These are phyloP conservation scores for Dryocosmus kuriphilus DNA, from an alignment of 2,888 invertebrate species.

Conservation along the genomic window DNA sequence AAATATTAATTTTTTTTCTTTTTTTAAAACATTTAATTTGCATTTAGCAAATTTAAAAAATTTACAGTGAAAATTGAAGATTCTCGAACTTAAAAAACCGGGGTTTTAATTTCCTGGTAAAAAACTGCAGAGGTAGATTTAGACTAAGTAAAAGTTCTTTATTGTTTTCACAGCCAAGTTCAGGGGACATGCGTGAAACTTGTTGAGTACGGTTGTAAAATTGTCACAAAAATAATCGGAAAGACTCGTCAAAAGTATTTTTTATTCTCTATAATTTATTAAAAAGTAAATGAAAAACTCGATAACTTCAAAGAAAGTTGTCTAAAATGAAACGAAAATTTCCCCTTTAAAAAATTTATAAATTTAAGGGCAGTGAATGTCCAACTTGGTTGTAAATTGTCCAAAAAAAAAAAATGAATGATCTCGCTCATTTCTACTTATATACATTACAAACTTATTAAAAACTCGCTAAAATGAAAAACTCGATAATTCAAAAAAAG, in stretches of 20 bases:
- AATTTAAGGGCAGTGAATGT: no score
- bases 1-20: neutral
- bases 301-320: neutral
- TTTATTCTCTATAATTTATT: neutral
- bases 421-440: no score
- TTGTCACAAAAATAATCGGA: conserved; percentile 21
- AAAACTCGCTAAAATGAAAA: no score
- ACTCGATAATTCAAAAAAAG: no score
- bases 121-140: conserved; percentile 21
- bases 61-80: neutral
- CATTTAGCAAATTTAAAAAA: neutral
- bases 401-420: no score
- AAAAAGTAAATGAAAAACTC: neutral
- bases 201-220: conserved; percentile 15
- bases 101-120: neutral
- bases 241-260: neutral
- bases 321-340: no score
- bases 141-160: conserved; percentile 11
- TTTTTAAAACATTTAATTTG: neutral
- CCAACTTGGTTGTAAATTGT: no score
- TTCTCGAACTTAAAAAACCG: neutral
- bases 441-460: no score
- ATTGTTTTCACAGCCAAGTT: conserved; percentile 41
- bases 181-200: conserved; percentile 50
- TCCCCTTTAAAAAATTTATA: no score